A percentile compares a stretch with the other conserved stretches of the same genome.
These are phyloP conservation scores for Sebastes hopkinsi DNA, from an alignment of 2,797 vertebrate genomes.

Conservation along the genomic window DNA sequence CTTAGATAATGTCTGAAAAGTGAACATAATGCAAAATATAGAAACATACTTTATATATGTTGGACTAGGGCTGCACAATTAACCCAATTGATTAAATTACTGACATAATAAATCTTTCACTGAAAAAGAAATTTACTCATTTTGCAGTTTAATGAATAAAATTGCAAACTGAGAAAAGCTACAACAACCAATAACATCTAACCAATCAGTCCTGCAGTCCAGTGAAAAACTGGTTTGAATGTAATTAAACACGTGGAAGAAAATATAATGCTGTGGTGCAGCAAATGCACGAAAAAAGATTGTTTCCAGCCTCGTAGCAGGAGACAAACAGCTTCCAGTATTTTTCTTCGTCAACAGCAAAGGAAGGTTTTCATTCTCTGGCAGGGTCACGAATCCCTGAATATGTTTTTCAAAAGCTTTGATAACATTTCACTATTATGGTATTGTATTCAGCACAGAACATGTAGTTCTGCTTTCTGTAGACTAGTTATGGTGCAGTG, in stretches of 20 bases:
- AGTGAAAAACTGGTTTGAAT: not conserved
- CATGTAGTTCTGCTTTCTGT: not conserved
- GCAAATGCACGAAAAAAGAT: not conserved
- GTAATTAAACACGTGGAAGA: not conserved
- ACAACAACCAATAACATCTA: not conserved
- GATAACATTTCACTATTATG: not conserved
- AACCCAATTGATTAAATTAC: not conserved
- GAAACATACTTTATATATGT: not conserved
- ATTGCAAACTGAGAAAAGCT: not conserved
- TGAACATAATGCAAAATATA: not conserved
- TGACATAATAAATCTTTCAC: not conserved
- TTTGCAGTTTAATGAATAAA: not conserved
- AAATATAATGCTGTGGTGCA: not conserved
- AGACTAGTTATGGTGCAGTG: not conserved
- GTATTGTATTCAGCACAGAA: not conserved
- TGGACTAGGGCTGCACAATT: not conserved
- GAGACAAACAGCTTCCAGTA: not conserved
- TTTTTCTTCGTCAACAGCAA: not conserved
- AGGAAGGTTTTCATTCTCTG: not conserved
- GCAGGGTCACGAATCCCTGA: conserved; percentile 2
- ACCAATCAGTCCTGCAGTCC: not conserved
- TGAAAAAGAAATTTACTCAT: not conserved
- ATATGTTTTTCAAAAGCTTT: not conserved
- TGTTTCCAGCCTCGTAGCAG: not conserved
- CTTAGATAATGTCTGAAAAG: not conserved